phyloP scores from a whole-genome alignment of 1,140 invertebrate species.

The Pseudomyrmex dendroicus region DNA sequence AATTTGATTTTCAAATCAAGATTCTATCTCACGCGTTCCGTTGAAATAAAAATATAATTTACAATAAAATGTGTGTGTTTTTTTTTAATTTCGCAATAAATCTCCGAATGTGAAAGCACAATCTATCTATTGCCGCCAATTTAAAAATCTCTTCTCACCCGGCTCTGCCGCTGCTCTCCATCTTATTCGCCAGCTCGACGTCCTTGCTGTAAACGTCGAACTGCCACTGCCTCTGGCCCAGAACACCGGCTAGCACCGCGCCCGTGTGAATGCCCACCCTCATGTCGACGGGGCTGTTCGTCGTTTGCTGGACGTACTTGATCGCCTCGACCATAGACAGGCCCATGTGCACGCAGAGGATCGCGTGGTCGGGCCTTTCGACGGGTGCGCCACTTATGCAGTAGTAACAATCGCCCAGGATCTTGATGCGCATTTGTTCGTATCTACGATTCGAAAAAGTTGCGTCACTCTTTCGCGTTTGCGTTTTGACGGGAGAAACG shows the following conservation, averaged over 20 bases:
- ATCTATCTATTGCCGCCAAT: background rate
- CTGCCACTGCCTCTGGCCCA: constrained; percentile 99
- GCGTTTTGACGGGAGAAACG: no score
- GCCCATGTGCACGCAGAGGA: constrained; percentile 97
- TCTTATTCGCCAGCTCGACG: constrained; percentile 98
- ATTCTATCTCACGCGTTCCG: no score
- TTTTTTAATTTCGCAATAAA: no score
- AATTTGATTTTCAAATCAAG: no score
- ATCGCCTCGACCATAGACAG: constrained; percentile 98
- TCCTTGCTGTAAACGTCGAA: constrained; percentile 99
- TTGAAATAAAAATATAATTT: no score
- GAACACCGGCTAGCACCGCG: constrained; percentile 96
- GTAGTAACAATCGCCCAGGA: constrained; percentile 98
- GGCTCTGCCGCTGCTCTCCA: constrained; percentile 98
- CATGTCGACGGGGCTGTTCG: constrained; percentile 98
- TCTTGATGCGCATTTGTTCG: constrained; percentile 97
- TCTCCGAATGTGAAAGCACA: no score
- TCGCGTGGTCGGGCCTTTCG: constrained; percentile 96
- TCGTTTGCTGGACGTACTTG: constrained; percentile 98
- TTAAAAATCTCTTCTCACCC: constrained; percentile 88
- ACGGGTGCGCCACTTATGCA: constrained; percentile 96
- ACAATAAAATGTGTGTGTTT: no score
- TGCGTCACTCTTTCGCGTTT: background rate
- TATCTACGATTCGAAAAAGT: constrained; percentile 90
- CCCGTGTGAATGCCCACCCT: constrained; percentile 98